These are phyloP conservation scores for Hoplodrina ambigua DNA, from an alignment of 2,888 invertebrate genomes.

Conservation along the genomic window DNA sequence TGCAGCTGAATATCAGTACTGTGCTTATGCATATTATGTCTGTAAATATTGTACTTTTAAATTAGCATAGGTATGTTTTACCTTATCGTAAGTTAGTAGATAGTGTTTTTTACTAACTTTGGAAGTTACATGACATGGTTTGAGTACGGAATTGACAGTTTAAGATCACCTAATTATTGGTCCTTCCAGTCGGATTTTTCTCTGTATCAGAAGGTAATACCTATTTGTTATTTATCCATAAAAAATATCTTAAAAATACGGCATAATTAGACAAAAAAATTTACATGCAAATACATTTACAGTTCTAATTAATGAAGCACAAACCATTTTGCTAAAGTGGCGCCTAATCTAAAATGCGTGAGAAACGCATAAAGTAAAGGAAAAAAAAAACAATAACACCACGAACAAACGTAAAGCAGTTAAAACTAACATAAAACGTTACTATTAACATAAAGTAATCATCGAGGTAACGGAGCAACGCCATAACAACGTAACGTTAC, in stretches of 20 bases:
- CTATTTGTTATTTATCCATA: no score
- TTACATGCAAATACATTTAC: constrained; percentile 4
- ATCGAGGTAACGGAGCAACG: constrained; percentile 74
- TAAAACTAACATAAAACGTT: constrained; percentile 51
- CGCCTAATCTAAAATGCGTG: constrained; percentile 26
- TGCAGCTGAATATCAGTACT: no score
- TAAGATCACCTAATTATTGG: background rate
- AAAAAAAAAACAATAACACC: constrained; percentile 39
- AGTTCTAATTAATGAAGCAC: background rate
- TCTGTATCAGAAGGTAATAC: background rate
- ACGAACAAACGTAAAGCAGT: constrained; percentile 40
- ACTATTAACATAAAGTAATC: constrained; percentile 70
- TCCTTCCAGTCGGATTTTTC: background rate
- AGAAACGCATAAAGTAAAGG: constrained; percentile 15
- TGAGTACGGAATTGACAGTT: background rate
- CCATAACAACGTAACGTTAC: constrained; percentile 69
- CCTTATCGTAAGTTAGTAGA: no score
- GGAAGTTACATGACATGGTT: background rate
- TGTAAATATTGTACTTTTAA: no score
- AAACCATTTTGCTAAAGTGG: background rate
- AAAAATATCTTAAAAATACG: background rate
- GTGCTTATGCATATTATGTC: no score
- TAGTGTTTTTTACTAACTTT: background rate
- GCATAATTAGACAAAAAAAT: background rate
- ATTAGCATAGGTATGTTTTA: no score